A percentile compares a stretch with the other conserved stretches of the same genome.
These are phyloP conservation scores for Ennomos erosarius DNA, from an alignment of 2,888 invertebrate species.

Conservation along the genomic window DNA sequence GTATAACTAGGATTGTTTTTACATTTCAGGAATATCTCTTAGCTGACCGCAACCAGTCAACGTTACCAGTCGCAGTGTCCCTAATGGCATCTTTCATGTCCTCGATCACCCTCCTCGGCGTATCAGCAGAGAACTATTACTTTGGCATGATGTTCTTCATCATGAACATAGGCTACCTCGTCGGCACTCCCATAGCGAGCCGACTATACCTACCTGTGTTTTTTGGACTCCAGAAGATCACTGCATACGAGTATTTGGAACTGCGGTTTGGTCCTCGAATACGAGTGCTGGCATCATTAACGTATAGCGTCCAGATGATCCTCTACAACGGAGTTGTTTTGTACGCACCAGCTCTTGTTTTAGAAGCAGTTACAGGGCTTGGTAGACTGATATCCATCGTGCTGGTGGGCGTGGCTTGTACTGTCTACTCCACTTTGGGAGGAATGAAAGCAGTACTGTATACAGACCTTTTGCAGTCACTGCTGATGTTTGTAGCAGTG, in stretches of 20 bases:
- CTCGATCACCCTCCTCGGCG: constrained; percentile 94
- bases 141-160: constrained; percentile 92
- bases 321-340: constrained; percentile 96
- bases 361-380: constrained; percentile 93
- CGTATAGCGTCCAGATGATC: constrained; percentile 95
- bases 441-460: constrained; percentile 96
- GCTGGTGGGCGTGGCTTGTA: constrained; percentile 91
- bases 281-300: constrained; percentile 91
- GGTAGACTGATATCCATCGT: constrained; percentile 89
- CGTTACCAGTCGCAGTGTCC: constrained; percentile 93
- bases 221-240: constrained; percentile 91
- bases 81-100: constrained; percentile 97
- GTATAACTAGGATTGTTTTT: background rate
- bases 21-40: constrained; percentile 90
- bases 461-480: constrained; percentile 93
- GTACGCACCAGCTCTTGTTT: constrained; percentile 96
- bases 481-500: constrained; percentile 93
- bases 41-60: constrained; percentile 92
- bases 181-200: constrained; percentile 92
- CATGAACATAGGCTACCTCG: constrained; percentile 90
- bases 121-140: constrained; percentile 94
- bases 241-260: constrained; percentile 97
- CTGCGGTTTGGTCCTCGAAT: constrained; percentile 92
- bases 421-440: constrained; percentile 94
- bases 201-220: constrained; percentile 94